These are phyloP conservation scores for Artemisiospiza belli DNA, from an alignment of 2,113 vertebrate species.

Conservation along the genomic window DNA sequence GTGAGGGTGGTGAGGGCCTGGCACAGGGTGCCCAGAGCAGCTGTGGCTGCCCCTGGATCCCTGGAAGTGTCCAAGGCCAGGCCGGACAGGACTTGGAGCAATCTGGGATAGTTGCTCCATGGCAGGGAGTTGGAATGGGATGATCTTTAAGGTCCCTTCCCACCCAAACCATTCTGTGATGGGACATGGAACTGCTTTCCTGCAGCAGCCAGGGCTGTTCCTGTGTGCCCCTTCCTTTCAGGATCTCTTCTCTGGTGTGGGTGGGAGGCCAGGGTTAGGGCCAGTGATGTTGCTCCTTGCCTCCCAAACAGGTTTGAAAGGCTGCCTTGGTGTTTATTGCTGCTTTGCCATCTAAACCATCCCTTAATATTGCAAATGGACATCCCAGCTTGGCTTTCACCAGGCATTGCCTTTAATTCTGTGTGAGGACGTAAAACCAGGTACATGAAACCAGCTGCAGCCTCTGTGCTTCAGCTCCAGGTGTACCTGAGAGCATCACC, in stretches of 20 bases:
- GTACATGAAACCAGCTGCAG: accelerated
- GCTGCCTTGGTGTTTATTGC: background rate
- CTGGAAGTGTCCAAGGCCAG: background rate
- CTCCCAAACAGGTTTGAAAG: background rate
- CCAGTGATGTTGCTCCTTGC: background rate
- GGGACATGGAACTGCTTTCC: accelerated
- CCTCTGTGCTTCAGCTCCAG: background rate
- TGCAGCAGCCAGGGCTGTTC: background rate
- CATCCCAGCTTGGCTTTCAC: background rate
- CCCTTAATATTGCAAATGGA: background rate
- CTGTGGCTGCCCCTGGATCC: background rate
- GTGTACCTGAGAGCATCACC: background rate
- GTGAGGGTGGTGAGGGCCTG: background rate
- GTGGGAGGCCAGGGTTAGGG: too few species aligned
- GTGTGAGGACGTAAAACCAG: accelerated
- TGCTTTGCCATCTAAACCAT: background rate
- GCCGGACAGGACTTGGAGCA: background rate
- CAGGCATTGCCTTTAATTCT: background rate
- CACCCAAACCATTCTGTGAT: background rate
- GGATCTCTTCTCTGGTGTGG: too few species aligned
- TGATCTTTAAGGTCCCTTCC: background rate
- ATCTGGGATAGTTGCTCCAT: accelerated
- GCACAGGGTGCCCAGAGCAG: background rate
- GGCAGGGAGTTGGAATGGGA: background rate
- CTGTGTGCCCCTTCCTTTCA: accelerated